A percentile compares a stretch with the other conserved stretches of the same genome.
Evolutionary conservation across 2,888 invertebrate genomes (phyloP).

Genomic region (Microplitis deprimator): DNA sequence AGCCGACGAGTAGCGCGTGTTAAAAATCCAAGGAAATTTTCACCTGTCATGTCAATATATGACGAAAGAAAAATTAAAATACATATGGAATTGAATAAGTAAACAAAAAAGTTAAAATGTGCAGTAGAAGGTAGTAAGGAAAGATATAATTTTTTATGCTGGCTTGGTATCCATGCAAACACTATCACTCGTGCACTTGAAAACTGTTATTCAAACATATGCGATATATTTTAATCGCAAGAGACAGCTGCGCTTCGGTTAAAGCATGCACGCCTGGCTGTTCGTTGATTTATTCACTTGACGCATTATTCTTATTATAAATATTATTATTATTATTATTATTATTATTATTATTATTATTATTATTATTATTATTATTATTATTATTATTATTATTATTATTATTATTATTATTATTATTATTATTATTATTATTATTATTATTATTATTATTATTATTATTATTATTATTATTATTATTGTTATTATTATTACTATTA

Average conservation of each 20-base stretch:
- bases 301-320: neutral
- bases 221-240: slow-evolving; percentile 31
- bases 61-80: slow-evolving; percentile 1
- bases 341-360: neutral
- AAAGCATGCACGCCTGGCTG: slow-evolving; percentile 20
- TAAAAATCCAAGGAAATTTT: neutral
- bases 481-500: neutral
- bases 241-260: slow-evolving; percentile 28
- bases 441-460: neutral
- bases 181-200: slow-evolving; percentile 2
- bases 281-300: slow-evolving; percentile 30
- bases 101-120: neutral
- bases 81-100: neutral
- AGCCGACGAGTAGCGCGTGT: neutral
- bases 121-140: neutral
- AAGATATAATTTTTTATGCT: neutral
- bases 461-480: too few species aligned
- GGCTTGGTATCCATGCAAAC: neutral
- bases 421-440: neutral
- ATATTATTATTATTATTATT: too few species aligned
- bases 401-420: neutral
- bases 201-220: slow-evolving; percentile 25
- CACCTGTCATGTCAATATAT: slow-evolving; percentile 2
- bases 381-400: neutral
- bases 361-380: neutral